Evolutionary conservation across 2,113 vertebrate genomes (phyloP).

Genomic region (Clarias magur): DNA sequence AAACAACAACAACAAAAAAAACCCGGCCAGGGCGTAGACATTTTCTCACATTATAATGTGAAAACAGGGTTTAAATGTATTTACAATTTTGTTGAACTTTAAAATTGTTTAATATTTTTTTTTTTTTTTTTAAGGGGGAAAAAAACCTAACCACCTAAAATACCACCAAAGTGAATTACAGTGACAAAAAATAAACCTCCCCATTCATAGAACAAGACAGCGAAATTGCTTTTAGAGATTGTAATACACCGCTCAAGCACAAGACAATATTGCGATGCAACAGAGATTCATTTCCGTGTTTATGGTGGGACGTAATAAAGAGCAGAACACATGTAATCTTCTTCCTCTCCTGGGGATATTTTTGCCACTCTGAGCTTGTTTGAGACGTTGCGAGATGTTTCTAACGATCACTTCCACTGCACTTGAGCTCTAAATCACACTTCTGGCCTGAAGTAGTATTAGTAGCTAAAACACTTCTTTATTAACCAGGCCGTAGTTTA

Average conservation of each 20-base stretch:
- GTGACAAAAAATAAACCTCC: conserved; percentile 9
- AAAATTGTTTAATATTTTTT: background rate
- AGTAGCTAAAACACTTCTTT: background rate
- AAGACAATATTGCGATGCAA: conserved; percentile 8
- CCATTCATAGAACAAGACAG: background rate
- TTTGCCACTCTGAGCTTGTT: background rate
- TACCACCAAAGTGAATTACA: conserved; percentile 7
- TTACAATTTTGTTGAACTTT: background rate
- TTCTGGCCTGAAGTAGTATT: background rate
- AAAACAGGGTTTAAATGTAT: background rate
- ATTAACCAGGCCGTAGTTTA: background rate
- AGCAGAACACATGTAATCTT: background rate
- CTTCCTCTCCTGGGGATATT: background rate
- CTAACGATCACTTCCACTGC: background rate
- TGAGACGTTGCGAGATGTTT: no score
- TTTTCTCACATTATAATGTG: background rate
- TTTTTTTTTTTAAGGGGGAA: background rate
- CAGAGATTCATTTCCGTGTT: conserved; percentile 6
- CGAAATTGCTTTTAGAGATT: conserved; percentile 8
- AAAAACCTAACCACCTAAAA: background rate
- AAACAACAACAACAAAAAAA: background rate
- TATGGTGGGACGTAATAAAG: background rate
- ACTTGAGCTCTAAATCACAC: background rate
- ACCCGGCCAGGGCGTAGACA: background rate
- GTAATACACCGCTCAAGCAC: conserved; percentile 6